Percentiles rank a stretch among this genome's conserved stretches.
Evolutionary conservation across 2,113 vertebrate species (phyloP).

Genomic region (Prietella phreatophila): DNA sequence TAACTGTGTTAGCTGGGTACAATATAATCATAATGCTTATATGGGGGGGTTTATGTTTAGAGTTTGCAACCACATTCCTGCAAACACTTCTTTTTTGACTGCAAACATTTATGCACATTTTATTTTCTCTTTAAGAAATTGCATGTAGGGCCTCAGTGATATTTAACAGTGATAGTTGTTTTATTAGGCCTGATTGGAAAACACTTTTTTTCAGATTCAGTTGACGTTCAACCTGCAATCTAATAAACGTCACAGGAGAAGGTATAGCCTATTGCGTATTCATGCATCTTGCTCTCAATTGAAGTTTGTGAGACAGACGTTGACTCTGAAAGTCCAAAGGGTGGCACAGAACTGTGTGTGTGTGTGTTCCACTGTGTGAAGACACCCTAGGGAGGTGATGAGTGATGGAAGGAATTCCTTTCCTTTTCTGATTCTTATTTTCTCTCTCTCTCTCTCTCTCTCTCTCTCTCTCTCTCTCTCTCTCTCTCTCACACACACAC

Average conservation of each 20-base stretch:
- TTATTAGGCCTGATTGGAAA: not conserved
- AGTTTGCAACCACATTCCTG: not conserved
- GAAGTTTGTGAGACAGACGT: slow-evolving; percentile 29
- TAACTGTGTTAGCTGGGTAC: too few relatives aligned
- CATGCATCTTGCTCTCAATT: not conserved
- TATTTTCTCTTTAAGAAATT: not conserved
- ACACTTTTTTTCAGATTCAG: not conserved
- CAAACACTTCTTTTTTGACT: not conserved
- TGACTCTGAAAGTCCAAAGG: slow-evolving; percentile 21
- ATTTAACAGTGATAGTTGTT: not conserved
- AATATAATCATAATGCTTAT: slow-evolving; percentile 73
- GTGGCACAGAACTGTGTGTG: slow-evolving; percentile 13
- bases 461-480: slow-evolving; percentile 6
- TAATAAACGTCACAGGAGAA: not conserved
- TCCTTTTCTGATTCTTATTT: slow-evolving; percentile 66
- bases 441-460: not conserved
- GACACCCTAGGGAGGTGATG: slow-evolving; percentile 65
- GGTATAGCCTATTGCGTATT: not conserved
- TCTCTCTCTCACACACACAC: slow-evolving; percentile 50
- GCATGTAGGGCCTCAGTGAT: not conserved
- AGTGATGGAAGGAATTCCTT: slow-evolving; percentile 67
- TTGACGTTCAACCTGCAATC: not conserved
- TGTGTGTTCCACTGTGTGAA: slow-evolving; percentile 58
- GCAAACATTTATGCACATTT: not conserved
- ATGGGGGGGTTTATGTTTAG: slow-evolving; percentile 44